Conservation (phyloP, 1,140 invertebrate species). For the Drosophila parabipectinata region DNA sequence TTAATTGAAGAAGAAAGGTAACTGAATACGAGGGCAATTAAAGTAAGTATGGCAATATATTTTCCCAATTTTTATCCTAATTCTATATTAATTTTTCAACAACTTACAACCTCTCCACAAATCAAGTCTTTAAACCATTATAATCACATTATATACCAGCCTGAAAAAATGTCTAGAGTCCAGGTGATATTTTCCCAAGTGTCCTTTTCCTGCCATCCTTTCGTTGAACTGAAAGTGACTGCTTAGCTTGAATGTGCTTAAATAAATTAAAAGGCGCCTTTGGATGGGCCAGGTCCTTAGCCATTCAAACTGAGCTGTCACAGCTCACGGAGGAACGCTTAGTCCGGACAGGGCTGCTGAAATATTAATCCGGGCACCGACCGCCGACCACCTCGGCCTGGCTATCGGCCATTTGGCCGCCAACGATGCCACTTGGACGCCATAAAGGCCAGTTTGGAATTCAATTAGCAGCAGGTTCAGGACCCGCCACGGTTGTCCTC, state of each 20-base stretch:
- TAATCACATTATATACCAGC: neutral
- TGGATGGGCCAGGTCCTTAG: constrained; percentile 25
- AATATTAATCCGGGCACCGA: constrained; percentile 56
- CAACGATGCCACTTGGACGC: neutral
- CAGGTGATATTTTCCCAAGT: neutral
- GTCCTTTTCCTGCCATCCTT: constrained; percentile 2
- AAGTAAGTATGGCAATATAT: neutral
- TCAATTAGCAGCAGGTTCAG: constrained; percentile 49
- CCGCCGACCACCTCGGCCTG: neutral
- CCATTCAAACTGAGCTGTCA: constrained; percentile 38
- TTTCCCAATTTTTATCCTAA: neutral
- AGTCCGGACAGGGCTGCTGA: constrained; percentile 55
- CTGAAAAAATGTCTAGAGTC: neutral
- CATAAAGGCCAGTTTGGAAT: constrained; percentile 53
- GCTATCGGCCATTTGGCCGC: neutral
- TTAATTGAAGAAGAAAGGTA: neutral
- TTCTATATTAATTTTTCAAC: too few species aligned
- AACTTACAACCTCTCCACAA: too few species aligned
- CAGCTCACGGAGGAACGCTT: constrained; percentile 52
- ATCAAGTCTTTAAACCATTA: neutral
- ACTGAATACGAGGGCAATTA: neutral
- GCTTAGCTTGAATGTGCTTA: constrained; percentile 58
- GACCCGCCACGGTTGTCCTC: constrained; percentile 6
- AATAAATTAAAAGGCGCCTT: constrained; percentile 56
- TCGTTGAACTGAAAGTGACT: constrained; percentile 31